Conservation (phyloP, 1,140 invertebrate species). For the Helicorthomorpha holstii region DNA sequence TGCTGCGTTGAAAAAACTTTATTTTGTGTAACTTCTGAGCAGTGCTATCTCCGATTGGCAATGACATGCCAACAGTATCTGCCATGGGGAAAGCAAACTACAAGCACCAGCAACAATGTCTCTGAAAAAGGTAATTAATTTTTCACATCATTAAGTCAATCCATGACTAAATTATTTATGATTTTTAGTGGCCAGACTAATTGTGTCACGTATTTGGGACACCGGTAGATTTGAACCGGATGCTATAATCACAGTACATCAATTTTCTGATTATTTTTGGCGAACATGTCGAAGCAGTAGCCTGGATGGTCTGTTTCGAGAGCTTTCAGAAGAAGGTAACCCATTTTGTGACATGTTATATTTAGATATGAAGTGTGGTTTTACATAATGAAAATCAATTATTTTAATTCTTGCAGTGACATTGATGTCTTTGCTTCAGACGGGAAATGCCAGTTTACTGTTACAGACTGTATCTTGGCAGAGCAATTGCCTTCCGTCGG, state of each 20-base stretch:
- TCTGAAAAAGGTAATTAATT: conserved; percentile 11
- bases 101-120: conserved; percentile 10
- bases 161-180: too few species aligned
- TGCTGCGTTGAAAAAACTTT: neutral
- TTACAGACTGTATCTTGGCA: neutral
- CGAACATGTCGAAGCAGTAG: neutral
- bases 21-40: conserved; percentile 3
- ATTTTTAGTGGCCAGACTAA: conserved; percentile 7
- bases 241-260: conserved; percentile 24
- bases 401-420: neutral
- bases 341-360: neutral
- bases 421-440: neutral
- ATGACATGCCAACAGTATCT: conserved; percentile 4
- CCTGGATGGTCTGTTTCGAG: conserved; percentile 11
- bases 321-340: conserved; percentile 23
- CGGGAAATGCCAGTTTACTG: neutral
- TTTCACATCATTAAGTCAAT: conserved; percentile 1
- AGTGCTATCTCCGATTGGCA: conserved; percentile 19
- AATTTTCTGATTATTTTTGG: conserved; percentile 21
- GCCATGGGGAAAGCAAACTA: conserved; percentile 2
- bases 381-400: neutral
- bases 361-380: neutral
- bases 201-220: conserved; percentile 16
- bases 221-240: conserved; percentile 23
- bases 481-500: neutral